These are phyloP conservation scores for Malurus alboscapulatus DNA, from an alignment of 2,113 vertebrate genomes.

Conservation along the genomic window DNA sequence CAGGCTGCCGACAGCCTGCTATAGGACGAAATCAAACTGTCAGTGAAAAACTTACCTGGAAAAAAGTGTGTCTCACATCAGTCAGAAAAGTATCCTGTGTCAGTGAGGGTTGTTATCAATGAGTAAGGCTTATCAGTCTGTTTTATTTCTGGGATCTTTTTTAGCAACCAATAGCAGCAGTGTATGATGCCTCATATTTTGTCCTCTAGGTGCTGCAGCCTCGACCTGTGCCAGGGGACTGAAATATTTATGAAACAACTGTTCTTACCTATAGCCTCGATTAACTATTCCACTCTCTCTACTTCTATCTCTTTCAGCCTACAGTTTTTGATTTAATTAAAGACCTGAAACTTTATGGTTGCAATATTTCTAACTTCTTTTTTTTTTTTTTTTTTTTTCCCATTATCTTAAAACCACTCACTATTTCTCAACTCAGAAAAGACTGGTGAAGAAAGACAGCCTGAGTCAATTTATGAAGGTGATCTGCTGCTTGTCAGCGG, in stretches of 20 bases:
- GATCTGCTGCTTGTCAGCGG: background rate
- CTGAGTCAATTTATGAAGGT: background rate
- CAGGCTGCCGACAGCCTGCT: background rate
- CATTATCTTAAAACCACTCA: background rate
- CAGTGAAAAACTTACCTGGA: background rate
- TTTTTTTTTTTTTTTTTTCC: background rate
- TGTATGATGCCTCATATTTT: background rate
- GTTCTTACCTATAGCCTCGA: background rate
- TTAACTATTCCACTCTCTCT: background rate
- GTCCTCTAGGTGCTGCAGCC: background rate
- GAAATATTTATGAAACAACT: background rate
- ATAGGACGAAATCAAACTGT: background rate
- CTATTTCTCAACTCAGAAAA: background rate
- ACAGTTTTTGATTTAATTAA: background rate
- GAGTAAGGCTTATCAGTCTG: background rate
- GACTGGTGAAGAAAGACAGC: background rate
- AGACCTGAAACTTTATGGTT: background rate
- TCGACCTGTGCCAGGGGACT: background rate
- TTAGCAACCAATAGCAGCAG: background rate
- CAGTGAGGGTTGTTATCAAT: background rate
- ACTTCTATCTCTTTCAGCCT: background rate
- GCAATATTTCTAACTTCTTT: background rate
- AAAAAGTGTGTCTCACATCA: background rate
- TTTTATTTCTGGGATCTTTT: background rate
- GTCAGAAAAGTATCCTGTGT: background rate